Conservation (phyloP, 2,113 vertebrate genomes). For the Notarius lentiginosus region DNA sequence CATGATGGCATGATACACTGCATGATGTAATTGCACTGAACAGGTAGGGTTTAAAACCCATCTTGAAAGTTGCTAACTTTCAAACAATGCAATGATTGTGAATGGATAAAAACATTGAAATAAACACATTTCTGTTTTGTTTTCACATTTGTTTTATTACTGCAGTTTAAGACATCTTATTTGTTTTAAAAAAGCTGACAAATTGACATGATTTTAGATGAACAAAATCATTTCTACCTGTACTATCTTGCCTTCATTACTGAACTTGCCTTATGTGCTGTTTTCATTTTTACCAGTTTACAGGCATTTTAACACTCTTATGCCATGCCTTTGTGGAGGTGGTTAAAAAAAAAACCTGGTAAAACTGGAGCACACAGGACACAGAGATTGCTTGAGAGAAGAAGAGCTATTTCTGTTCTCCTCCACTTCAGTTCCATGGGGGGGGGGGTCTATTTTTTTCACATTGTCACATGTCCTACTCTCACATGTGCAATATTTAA, state of each 20-base stretch:
- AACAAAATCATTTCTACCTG: neutral
- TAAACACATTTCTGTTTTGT: neutral
- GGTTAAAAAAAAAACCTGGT: neutral
- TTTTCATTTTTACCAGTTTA: neutral
- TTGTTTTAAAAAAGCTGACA: neutral
- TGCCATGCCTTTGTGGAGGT: neutral
- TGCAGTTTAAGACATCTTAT: neutral
- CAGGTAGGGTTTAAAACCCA: neutral
- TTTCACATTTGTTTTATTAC: neutral
- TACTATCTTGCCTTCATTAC: neutral
- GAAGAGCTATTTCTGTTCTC: slow-evolving; percentile 51
- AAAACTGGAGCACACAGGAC: slow-evolving; percentile 45
- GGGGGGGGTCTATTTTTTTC: slow-evolving; percentile 46
- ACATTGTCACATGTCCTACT: slow-evolving; percentile 51
- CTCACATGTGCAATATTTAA: slow-evolving; percentile 53
- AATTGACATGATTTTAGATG: neutral
- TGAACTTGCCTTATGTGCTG: neutral
- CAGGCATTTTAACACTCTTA: neutral
- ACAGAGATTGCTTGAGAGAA: slow-evolving; percentile 44
- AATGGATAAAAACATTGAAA: neutral
- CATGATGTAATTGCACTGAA: neutral
- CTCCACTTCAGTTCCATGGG: slow-evolving; percentile 53
- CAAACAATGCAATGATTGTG: neutral
- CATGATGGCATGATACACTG: neutral
- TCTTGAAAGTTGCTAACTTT: too few species aligned